Percentiles rank a stretch among this genome's conserved stretches.
Evolutionary conservation across 2,113 vertebrate genomes (phyloP).

Genomic region (Panthera leo): DNA sequence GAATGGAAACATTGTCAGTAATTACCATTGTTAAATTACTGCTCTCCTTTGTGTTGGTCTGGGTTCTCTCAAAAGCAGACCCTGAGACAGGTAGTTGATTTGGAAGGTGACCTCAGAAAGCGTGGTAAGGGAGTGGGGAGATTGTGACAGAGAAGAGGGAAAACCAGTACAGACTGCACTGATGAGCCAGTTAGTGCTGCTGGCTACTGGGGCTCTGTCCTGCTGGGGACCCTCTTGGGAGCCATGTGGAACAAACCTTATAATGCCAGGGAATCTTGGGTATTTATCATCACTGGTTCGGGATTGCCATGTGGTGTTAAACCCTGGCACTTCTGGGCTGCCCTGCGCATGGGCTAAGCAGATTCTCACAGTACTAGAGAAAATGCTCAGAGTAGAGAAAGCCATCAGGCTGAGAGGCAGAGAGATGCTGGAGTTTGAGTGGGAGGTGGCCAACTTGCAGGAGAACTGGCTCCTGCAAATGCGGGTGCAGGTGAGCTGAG

Average conservation of each 20-base stretch:
- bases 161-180: not conserved
- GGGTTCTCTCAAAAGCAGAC: not conserved
- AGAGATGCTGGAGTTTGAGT: too few relatives aligned
- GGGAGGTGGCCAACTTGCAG: not conserved
- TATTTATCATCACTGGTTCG: not conserved
- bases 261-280: not conserved
- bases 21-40: not conserved
- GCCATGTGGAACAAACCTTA: accelerated
- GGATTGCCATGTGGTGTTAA: not conserved
- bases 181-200: too few relatives aligned
- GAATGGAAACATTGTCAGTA: not conserved
- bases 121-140: accelerated
- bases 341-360: not conserved
- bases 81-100: not conserved
- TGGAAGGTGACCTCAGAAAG: not conserved
- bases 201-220: not conserved
- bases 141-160: not conserved
- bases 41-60: not conserved
- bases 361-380: not conserved
- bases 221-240: not conserved
- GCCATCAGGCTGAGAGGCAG: not conserved
- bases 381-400: not conserved
- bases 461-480: too few relatives aligned
- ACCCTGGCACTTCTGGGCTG: not conserved
- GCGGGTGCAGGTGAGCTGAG: too few relatives aligned